Evolutionary conservation across 2,797 vertebrate genomes (phyloP).

Genomic region (Aselliscus stoliczkanus): DNA sequence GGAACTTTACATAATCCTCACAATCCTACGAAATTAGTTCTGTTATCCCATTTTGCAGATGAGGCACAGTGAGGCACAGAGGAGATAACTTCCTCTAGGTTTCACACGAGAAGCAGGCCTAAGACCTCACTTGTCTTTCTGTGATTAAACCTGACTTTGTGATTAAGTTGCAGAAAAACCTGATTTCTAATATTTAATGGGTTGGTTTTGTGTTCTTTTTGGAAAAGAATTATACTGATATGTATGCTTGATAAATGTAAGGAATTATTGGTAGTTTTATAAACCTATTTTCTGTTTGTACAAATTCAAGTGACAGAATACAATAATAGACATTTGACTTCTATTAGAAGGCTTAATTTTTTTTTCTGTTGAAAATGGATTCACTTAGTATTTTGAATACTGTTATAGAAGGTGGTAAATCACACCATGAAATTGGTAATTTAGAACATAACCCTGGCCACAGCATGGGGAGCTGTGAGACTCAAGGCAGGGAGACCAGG

Average conservation of each 20-base stretch:
- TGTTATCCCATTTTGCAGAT: neutral
- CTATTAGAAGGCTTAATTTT: neutral
- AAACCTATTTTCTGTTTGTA: neutral
- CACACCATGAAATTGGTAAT: neutral
- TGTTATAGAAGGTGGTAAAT: neutral
- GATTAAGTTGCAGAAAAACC: neutral
- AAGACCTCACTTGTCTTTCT: neutral
- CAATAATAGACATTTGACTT: neutral
- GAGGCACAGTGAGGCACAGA: neutral
- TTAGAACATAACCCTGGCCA: neutral
- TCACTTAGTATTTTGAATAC: neutral
- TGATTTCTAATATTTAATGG: neutral
- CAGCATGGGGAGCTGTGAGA: neutral
- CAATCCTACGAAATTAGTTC: neutral
- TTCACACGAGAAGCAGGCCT: neutral
- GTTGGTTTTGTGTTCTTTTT: constrained; percentile 4
- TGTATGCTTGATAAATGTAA: neutral
- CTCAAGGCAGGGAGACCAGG: neutral
- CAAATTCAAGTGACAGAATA: neutral
- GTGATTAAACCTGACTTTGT: neutral
- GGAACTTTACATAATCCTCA: neutral
- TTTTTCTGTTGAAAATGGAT: neutral
- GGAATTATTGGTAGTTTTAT: neutral
- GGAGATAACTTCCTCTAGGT: neutral
- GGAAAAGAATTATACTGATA: neutral